phyloP scores from a whole-genome alignment of 1,140 invertebrate genomes.

The Drosophila lacteicornis region DNA sequence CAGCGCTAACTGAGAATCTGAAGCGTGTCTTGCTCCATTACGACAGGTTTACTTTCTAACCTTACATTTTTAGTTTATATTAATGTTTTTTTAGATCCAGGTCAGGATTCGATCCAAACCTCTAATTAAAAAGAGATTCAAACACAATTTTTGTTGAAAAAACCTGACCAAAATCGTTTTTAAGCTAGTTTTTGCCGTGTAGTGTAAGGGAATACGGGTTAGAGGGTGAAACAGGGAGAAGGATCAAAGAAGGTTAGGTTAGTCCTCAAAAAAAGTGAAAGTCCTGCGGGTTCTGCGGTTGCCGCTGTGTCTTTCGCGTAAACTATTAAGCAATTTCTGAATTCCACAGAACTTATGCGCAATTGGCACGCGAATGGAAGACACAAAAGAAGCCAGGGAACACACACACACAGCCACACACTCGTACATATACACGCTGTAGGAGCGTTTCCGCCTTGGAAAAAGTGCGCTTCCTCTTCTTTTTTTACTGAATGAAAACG shows the following conservation, averaged over 20 bases:
- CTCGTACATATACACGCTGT: constrained; percentile 15
- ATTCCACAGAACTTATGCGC: constrained; percentile 57
- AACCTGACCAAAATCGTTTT: background rate
- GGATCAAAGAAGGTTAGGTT: constrained; percentile 34
- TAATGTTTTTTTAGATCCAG: too few species aligned
- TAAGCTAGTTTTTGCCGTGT: background rate
- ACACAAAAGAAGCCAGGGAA: constrained; percentile 25
- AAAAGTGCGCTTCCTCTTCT: constrained; percentile 53
- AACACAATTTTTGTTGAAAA: too few species aligned
- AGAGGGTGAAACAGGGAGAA: too few species aligned
- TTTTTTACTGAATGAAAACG: constrained; percentile 67
- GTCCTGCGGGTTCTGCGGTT: constrained; percentile 49
- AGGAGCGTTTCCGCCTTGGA: constrained; percentile 59
- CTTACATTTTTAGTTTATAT: background rate
- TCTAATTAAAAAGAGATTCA: too few species aligned
- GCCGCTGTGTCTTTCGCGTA: constrained; percentile 14
- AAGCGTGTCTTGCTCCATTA: too few species aligned
- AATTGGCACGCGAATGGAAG: constrained; percentile 65
- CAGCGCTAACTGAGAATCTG: too few species aligned
- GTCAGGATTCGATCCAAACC: too few species aligned
- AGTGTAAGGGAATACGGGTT: too few species aligned
- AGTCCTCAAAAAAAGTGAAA: constrained; percentile 47
- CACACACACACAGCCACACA: constrained; percentile 17
- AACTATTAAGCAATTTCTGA: constrained; percentile 56
- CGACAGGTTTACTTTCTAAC: background rate